Evolutionary conservation across 2,888 invertebrate genomes (phyloP), one percentile per base, ranked within the genome.

Genomic region (Isoperla grammatica): DNA sequence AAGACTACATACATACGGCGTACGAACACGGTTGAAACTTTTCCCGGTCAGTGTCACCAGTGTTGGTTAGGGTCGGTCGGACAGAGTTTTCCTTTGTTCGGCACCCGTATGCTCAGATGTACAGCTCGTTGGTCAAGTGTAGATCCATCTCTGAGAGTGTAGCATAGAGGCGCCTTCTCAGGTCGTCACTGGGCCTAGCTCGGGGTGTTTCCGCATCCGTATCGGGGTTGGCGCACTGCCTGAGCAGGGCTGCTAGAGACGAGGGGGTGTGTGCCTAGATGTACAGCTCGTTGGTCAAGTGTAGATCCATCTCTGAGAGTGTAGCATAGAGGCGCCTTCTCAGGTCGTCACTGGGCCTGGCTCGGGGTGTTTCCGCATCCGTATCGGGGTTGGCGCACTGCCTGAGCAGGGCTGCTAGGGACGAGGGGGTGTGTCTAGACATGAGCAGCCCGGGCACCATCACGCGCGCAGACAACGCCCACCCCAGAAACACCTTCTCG

Each of bases 401-500:
- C 63, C 83, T 74, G 37, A 84, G 70, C 59, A 83, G 71, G 5
- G 80, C 76, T 1, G 82, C 79, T 40, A 84, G 70, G 37, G 79
- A 76, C 12, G 79, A 76, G 1, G 83, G 82, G 0, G 83, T 81
- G 62, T 79, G 78, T 56, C 79, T 76, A 0, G 83, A 81, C 74
- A 83, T 78, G 20, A 84, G 71, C 59, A 84, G 68, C 1, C 84
- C 84, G 13, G 84, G 83, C 61, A 83, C 76, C 66, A 83, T 77
- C 43, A 84, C 73, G 39, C 78, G 78, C 39, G 81, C 82, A 1
- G 82, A 81, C 68, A 82, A 75, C 22, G 80, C 76, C 83, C 83
- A 83, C 0, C 83, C 84, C 37, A 84, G 74, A 70, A 84, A 84
- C 65, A 84, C 79, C 65, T 81, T 82, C 68, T 84, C 83, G 68